Evolutionary conservation across 2,113 vertebrate species (phyloP).

Genomic region (Irena cyanogastra): DNA sequence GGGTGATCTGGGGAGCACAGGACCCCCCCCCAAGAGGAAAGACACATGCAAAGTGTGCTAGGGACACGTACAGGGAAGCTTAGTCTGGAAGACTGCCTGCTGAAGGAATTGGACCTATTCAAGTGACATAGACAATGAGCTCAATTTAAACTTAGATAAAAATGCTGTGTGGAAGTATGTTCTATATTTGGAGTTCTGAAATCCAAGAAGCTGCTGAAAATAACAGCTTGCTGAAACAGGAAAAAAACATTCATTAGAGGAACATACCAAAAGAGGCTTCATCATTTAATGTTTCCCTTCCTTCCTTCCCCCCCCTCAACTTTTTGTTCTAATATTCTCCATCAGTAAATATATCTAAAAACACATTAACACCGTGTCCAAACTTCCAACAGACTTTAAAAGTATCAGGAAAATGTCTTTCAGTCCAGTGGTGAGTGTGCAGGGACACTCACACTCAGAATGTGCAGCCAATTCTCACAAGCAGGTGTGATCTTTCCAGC

Average conservation of each 20-base stretch:
- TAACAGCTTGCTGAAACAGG: background rate
- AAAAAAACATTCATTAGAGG: background rate
- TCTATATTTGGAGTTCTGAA: background rate
- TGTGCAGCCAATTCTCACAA: background rate
- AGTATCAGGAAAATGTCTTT: background rate
- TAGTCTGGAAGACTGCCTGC: background rate
- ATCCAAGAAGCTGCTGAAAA: background rate
- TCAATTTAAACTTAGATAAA: background rate
- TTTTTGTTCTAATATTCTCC: too few species aligned
- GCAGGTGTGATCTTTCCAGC: background rate
- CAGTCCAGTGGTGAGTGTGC: background rate
- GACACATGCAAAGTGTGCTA: background rate
- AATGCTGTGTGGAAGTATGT: background rate
- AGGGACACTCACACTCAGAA: background rate
- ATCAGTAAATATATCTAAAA: background rate
- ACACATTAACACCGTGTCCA: accelerated
- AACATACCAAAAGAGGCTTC: background rate
- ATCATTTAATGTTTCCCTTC: background rate
- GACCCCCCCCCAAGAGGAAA: background rate
- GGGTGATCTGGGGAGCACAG: background rate
- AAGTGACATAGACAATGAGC: background rate
- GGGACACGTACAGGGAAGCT: background rate
- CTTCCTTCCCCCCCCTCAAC: too few species aligned
- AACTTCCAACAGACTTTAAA: background rate
- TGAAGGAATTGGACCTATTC: background rate